A percentile compares a stretch with the other conserved stretches of the same genome.
These are phyloP conservation scores for Hirundichthys speculiger DNA, from an alignment of 2,113 vertebrate species.

Conservation along the genomic window DNA sequence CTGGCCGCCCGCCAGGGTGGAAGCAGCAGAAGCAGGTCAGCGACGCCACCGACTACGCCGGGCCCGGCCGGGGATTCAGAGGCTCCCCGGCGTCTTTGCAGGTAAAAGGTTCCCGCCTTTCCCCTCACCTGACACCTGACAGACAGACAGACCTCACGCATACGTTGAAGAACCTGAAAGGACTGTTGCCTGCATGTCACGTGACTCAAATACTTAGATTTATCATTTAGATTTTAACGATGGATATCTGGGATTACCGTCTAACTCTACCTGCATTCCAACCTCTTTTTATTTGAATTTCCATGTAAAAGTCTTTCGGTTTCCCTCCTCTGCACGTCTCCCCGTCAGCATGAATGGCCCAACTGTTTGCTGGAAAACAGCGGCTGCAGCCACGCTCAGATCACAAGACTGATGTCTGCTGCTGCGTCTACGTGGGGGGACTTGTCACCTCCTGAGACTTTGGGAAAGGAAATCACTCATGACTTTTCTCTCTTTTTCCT, in stretches of 20 bases:
- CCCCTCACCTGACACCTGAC: no score
- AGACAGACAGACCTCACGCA: neutral
- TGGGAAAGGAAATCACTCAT: neutral
- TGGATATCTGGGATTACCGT: no score
- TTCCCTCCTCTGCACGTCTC: slow-evolving; percentile 3
- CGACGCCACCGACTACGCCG: slow-evolving; percentile 66
- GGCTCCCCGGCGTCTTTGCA: slow-evolving; percentile 45
- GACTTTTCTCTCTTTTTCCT: neutral
- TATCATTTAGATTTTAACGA: neutral
- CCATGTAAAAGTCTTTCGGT: neutral
- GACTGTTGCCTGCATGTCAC: no score
- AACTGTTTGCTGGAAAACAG: slow-evolving; percentile 73
- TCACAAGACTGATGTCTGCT: slow-evolving; percentile 69
- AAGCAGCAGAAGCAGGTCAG: slow-evolving; percentile 80
- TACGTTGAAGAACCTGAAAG: no score
- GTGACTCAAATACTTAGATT: neutral
- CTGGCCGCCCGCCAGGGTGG: slow-evolving; percentile 55
- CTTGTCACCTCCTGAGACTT: slow-evolving; percentile 22
- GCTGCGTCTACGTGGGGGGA: slow-evolving; percentile 21
- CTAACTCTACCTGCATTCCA: neutral
- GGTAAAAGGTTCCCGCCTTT: no score
- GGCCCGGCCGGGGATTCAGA: slow-evolving; percentile 51
- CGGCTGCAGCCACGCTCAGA: slow-evolving; percentile 56
- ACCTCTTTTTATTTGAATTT: neutral
- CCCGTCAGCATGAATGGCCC: slow-evolving; percentile 57